Conservation (phyloP, 2,888 invertebrate genomes). For the Pammene fasciana region DNA sequence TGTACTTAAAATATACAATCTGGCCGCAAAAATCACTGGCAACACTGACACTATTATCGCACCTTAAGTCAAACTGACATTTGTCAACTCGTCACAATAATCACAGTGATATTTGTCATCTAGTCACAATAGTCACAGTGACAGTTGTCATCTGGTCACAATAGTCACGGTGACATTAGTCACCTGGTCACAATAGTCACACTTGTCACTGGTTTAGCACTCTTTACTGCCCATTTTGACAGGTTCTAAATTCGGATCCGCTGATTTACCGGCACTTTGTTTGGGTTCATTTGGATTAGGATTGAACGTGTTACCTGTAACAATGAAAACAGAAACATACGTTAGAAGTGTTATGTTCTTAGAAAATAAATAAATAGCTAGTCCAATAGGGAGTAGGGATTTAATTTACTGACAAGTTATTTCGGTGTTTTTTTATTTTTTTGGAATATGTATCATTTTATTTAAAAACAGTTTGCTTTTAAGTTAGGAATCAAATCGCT, state of each 20-base stretch:
- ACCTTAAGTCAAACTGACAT: too few species aligned
- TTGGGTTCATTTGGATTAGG: slow-evolving; percentile 57
- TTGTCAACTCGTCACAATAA: too few species aligned
- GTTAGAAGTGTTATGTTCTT: not conserved
- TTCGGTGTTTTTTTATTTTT: too few species aligned
- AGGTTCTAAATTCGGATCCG: slow-evolving; percentile 60
- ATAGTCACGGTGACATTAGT: slow-evolving; percentile 43
- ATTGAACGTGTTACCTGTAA: slow-evolving; percentile 58
- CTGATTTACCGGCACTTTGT: slow-evolving; percentile 58
- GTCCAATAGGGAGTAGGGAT: not conserved
- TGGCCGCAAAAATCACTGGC: slow-evolving; percentile 6
- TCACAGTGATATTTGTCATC: too few species aligned
- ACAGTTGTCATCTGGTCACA: slow-evolving; percentile 12
- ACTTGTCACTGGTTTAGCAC: slow-evolving; percentile 50
- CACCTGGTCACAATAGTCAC: slow-evolving; percentile 4
- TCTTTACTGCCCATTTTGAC: slow-evolving; percentile 53
- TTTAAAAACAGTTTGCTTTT: too few species aligned
- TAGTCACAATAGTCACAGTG: slow-evolving; percentile 9
- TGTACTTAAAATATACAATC: slow-evolving; percentile 30
- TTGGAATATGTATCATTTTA: too few species aligned
- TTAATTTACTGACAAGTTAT: too few species aligned
- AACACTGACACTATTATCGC: slow-evolving; percentile 11
- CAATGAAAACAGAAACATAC: slow-evolving; percentile 34
- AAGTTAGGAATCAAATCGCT: too few species aligned
- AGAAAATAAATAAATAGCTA: not conserved